These are phyloP conservation scores for Phoeniculus purpureus DNA, from an alignment of 2,797 vertebrate species.

Conservation along the genomic window DNA sequence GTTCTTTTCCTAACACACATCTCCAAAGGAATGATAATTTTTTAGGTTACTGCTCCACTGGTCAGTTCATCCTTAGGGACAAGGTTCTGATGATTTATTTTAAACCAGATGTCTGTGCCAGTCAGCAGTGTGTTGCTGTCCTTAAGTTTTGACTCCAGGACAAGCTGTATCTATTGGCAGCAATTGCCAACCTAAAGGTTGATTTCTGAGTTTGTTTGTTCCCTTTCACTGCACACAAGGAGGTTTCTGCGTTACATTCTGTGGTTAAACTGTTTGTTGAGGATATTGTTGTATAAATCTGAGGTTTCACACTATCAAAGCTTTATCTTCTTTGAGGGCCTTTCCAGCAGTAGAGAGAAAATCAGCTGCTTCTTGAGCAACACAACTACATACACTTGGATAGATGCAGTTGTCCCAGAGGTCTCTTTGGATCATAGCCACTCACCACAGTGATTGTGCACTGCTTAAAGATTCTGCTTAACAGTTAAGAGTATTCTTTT, in stretches of 20 bases:
- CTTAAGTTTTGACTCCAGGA: not conserved
- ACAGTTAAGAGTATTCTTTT: not conserved
- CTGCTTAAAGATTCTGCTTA: not conserved
- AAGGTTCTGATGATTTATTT: not conserved
- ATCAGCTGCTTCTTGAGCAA: not conserved
- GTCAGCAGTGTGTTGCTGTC: not conserved
- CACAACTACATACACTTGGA: accelerated
- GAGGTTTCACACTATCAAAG: not conserved
- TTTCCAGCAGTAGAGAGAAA: not conserved
- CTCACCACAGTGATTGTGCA: not conserved
- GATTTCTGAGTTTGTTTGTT: not conserved
- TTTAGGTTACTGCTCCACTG: not conserved
- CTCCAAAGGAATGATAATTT: not conserved
- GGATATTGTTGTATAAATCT: not conserved
- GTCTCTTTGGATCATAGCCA: not conserved
- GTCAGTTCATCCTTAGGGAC: not conserved
- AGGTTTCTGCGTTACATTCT: accelerated
- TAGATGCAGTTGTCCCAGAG: not conserved
- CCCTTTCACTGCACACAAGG: not conserved
- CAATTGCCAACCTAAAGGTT: not conserved
- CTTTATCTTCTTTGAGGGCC: not conserved
- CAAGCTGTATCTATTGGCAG: not conserved
- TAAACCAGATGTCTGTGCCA: not conserved
- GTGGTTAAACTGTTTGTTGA: not conserved
- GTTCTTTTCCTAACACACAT: not conserved